These are phyloP conservation scores for Temnothorax ravouxi DNA, from an alignment of 2,888 invertebrate species.

Conservation along the genomic window DNA sequence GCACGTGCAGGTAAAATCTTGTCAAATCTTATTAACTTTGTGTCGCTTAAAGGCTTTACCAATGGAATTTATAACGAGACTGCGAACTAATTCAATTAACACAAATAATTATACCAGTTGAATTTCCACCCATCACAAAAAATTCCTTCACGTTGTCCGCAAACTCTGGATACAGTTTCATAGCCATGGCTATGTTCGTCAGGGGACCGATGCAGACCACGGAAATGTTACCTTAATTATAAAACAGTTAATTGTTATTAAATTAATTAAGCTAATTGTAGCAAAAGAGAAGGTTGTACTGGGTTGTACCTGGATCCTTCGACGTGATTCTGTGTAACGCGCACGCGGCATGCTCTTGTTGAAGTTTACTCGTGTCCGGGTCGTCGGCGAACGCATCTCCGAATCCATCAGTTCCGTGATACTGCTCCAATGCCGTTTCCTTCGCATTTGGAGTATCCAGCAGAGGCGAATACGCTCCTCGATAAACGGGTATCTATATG, in stretches of 20 bases:
- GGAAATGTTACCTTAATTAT: slow-evolving; percentile 88
- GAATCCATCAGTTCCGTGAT: slow-evolving; percentile 91
- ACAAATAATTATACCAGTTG: slow-evolving; percentile 88
- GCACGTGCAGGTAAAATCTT: background rate
- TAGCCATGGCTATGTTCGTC: slow-evolving; percentile 93
- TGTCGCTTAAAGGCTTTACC: background rate
- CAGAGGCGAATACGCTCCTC: slow-evolving; percentile 88
- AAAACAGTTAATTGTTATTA: background rate
- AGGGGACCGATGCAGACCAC: slow-evolving; percentile 91
- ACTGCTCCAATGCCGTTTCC: slow-evolving; percentile 84
- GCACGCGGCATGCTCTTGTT: slow-evolving; percentile 88
- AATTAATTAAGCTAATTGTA: background rate
- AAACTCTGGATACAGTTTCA: slow-evolving; percentile 90
- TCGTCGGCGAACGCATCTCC: slow-evolving; percentile 88
- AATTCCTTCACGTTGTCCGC: slow-evolving; percentile 89
- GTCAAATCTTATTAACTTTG: background rate
- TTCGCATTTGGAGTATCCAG: slow-evolving; percentile 84
- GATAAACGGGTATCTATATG: slow-evolving; percentile 90
- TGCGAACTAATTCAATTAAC: slow-evolving; percentile 78
- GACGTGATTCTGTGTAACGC: slow-evolving; percentile 89
- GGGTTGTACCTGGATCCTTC: slow-evolving; percentile 86
- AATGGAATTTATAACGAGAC: background rate
- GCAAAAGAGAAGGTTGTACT: background rate
- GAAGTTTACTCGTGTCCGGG: slow-evolving; percentile 86
- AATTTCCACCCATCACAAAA: slow-evolving; percentile 93